A percentile compares a stretch with the other conserved stretches of the same genome.
phyloP scores from a whole-genome alignment of 1,140 invertebrate genomes.

The Laupala kohalensis region DNA sequence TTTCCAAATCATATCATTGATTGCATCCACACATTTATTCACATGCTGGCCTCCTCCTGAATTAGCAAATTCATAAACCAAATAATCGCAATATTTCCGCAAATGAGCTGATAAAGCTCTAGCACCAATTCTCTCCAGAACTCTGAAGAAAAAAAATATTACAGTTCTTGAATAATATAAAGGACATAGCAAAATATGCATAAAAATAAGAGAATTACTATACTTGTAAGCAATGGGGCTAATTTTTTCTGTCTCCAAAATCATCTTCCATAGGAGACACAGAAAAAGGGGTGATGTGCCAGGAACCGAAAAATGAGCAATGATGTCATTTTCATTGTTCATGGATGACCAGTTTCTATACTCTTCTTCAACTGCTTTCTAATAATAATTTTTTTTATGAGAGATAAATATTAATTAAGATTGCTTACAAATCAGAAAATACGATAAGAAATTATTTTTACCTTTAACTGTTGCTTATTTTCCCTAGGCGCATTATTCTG shows the following conservation, averaged over 20 bases:
- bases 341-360: conserved; percentile 93
- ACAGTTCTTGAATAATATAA: too few species aligned
- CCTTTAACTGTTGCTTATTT: conserved; percentile 77
- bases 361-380: conserved; percentile 84
- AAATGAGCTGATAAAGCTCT: conserved; percentile 78
- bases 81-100: conserved; percentile 87
- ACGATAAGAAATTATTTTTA: conserved; percentile 15
- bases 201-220: conserved; percentile 22
- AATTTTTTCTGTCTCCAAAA: conserved; percentile 85
- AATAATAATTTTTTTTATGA: conserved; percentile 14
- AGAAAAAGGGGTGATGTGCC: conserved; percentile 79
- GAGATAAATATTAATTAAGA: neutral
- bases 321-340: conserved; percentile 92
- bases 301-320: conserved; percentile 84
- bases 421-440: neutral
- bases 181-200: too few species aligned
- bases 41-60: conserved; percentile 70
- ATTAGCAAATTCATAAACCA: conserved; percentile 83
- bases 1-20: conserved; percentile 95
- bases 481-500: conserved; percentile 74
- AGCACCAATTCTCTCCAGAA: conserved; percentile 85
- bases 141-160: conserved; percentile 41
- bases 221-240: conserved; percentile 89
- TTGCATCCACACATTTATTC: conserved; percentile 84
- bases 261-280: conserved; percentile 89